A percentile compares a stretch with the other conserved stretches of the same genome.
Conservation (phyloP, 1,140 invertebrate genomes). For the Phortica variegata region DNA sequence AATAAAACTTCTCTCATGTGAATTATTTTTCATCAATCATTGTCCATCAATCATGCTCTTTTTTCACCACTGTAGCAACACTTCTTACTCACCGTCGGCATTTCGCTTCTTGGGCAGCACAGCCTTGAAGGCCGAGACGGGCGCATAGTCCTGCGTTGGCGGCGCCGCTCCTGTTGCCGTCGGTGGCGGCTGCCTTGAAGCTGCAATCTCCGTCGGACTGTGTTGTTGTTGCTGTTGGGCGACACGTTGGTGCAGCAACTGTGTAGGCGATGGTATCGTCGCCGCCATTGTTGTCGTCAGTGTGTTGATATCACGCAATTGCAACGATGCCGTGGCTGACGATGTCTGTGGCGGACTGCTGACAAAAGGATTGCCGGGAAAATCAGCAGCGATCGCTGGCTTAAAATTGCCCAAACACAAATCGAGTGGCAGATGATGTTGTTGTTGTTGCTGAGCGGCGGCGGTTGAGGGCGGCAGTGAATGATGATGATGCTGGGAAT, state of each 20-base stretch:
- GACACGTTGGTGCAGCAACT: slow-evolving; percentile 46
- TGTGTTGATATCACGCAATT: slow-evolving; percentile 46
- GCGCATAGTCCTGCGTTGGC: slow-evolving; percentile 41
- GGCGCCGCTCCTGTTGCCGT: slow-evolving; percentile 39
- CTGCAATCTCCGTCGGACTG: too few species aligned
- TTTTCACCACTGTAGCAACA: too few species aligned
- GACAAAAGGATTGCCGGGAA: slow-evolving; percentile 39
- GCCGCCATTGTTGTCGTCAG: slow-evolving; percentile 38
- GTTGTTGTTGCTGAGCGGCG: slow-evolving; percentile 37
- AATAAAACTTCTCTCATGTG: too few species aligned
- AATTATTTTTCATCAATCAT: too few species aligned
- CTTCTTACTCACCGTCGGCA: slow-evolving; percentile 56
- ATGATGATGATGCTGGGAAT: slow-evolving; percentile 28
- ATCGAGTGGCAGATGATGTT: slow-evolving; percentile 46
- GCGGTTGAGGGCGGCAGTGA: slow-evolving; percentile 28
- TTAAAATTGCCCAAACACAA: slow-evolving; percentile 53
- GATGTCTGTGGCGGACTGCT: slow-evolving; percentile 28
- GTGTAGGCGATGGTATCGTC: slow-evolving; percentile 48
- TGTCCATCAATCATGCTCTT: too few species aligned
- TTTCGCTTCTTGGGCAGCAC: slow-evolving; percentile 49
- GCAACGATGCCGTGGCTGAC: slow-evolving; percentile 27
- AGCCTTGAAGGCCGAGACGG: slow-evolving; percentile 51
- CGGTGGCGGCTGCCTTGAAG: slow-evolving; percentile 21
- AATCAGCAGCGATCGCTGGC: slow-evolving; percentile 47
- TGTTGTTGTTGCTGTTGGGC: slow-evolving; percentile 33